Base-by-base conservation (phyloP, 2,797 vertebrate species). In the Microcaecilia unicolor region DNA sequence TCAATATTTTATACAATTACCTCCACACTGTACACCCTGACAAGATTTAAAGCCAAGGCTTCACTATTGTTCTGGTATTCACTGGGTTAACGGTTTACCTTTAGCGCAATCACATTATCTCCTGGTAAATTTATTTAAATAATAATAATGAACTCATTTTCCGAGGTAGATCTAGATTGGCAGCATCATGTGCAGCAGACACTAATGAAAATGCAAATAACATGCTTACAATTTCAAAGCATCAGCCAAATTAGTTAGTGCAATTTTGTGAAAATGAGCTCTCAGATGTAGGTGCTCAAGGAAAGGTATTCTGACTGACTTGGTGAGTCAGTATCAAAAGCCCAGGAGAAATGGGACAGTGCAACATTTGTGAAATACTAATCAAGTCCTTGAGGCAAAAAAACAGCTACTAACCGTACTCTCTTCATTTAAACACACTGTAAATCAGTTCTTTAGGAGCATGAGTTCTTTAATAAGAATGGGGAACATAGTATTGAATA, bases 221-320 rank as follows among this genome's bases (percentile, higher is more conserved):
- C 3, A 10, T 0, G 0, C 4, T 30, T 35, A 31, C 0, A 18
- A 14, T 34, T 44, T 31, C 7, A 24, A 34, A 48, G 19, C 8
- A 49, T 42, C 27, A 19, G n/a, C 8, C 3, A 35, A 15, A 9
- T 7, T 24, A 0, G 10, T 44, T 14, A 33, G 5, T 15, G 4
- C 3, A 4, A 5, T 28, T 37, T 34, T 18, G 7, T 18, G 42
- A 44, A 47, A 40, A 0, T 18, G 20, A 40, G 10, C 2, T 25
- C 8, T 44, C 11, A 22, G 6, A 32, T n/a, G 2, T 9, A 28
- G 31, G 32, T 4, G 18, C 5, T 6, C 42, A 4, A 13, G 9
- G 5, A 58, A 14, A 1, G 1, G 4, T 47, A 8, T 7, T 16
- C 5, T 38, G 13, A 24, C 2, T 40, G 34, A 37, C 13, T 29